Evolutionary conservation across 2,888 invertebrate species (phyloP), one percentile per base, ranked within the genome.

Genomic region (Mesopsocus fuscifrons): DNA sequence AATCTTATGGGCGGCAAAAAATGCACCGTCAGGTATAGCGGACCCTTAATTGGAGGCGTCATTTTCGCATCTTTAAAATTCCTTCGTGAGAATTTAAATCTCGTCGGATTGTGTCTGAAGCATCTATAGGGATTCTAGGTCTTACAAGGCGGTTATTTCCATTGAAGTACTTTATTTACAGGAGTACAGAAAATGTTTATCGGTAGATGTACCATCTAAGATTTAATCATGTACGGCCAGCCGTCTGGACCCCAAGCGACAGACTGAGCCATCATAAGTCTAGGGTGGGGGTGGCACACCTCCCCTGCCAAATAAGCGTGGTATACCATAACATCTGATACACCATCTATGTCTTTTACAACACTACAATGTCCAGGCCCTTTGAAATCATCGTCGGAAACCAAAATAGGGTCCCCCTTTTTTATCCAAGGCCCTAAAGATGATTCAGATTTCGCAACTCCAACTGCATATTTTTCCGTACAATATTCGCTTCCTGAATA

Each of bases 311-410:
- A 8, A 13, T 17, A 34, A 6, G 34, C 34, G 15, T 34, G 34
- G 34, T 9, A 34, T 9, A 34, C 15, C 34, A 34, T 34, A 17
- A 9, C 13, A 8, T 13, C 8, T 9, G 8, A 9, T 9, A 13
- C 15, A 8, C 15, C 16, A 13, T 13, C 16, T 9, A 17, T 13
- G 34, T 34, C 34, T 26, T 26, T 26, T 8, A 34, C 34, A 34
- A 34, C 34, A 15, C 16, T 16, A 34, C 18, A 16, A 17, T 34
- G 34, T 13, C 34, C 34, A 34, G 34, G 34, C 15, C 34, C 34
- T 8, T 8, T 9, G 8, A 13, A 13, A 9, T 16, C 34, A 9
- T 13, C 9, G 15, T 34, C 18, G 15, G 34, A 9, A 9, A 17
- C 18, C 8, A 34, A 15, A 17, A 34, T 34, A 34, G 34, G 34